Conservation (phyloP, 2,797 vertebrate species). For the Coracias cyanogaster region DNA sequence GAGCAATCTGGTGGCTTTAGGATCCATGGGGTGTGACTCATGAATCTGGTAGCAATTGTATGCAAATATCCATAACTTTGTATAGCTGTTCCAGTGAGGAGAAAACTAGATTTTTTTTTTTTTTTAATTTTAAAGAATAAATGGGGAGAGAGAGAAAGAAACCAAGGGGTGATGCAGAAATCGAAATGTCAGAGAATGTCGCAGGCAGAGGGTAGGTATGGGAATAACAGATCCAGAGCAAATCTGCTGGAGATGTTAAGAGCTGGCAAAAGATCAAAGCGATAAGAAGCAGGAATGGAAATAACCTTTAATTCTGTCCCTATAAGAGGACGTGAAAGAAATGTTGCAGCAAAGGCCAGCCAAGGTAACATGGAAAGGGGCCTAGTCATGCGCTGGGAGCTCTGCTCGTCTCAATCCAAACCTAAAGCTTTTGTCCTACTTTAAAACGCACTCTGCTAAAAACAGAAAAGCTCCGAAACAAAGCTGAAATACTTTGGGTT, state of each 20-base stretch:
- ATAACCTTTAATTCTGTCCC: slow-evolving; percentile 68
- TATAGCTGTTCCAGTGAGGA: not conserved
- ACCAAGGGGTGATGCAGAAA: not conserved
- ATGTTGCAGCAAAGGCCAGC: slow-evolving; percentile 61
- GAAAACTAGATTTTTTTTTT: not conserved
- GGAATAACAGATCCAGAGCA: slow-evolving; percentile 70
- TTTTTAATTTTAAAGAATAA: not conserved
- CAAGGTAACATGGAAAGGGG: slow-evolving; percentile 68
- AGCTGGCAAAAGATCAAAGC: slow-evolving; percentile 65
- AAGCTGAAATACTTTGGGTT: not conserved
- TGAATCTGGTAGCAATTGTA: not conserved
- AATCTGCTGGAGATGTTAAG: slow-evolving; percentile 64
- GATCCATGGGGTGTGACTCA: not conserved
- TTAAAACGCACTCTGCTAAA: not conserved
- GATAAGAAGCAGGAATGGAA: slow-evolving; percentile 62
- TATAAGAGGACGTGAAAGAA: slow-evolving; percentile 56
- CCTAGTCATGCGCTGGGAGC: slow-evolving; percentile 24
- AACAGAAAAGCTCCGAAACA: not conserved
- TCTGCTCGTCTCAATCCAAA: not conserved
- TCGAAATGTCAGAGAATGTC: slow-evolving; percentile 61
- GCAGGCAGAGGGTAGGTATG: slow-evolving; percentile 51
- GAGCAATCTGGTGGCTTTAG: not conserved
- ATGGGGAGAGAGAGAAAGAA: slow-evolving; percentile 1
- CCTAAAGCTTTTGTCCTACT: not conserved
- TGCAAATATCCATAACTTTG: not conserved